Evolutionary conservation across 2,113 vertebrate genomes (phyloP).

Genomic region (Pteruthius melanotis): DNA sequence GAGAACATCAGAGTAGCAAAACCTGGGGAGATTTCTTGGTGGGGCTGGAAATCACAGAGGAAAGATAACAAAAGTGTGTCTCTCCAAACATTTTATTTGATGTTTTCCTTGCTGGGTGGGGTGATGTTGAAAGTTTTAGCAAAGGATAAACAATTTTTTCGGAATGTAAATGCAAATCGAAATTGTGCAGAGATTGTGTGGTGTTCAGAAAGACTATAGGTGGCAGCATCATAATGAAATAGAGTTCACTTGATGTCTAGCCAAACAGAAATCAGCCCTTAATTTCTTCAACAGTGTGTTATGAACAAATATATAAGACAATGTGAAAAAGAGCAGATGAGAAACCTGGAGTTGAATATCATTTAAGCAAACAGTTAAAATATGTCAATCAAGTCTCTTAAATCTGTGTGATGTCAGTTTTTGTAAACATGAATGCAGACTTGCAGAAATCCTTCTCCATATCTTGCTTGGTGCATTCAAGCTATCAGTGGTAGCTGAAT

Average conservation of each 20-base stretch:
- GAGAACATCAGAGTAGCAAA: neutral
- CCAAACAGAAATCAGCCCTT: neutral
- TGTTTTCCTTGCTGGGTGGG: rapidly evolving
- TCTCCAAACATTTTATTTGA: neutral
- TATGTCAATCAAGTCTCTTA: neutral
- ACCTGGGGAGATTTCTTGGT: neutral
- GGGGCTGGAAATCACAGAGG: neutral
- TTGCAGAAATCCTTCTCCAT: neutral
- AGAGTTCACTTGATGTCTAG: neutral
- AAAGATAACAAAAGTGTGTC: neutral
- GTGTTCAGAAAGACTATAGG: slow-evolving; percentile 1
- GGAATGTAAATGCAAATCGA: neutral
- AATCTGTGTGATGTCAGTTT: neutral
- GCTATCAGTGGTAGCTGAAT: neutral
- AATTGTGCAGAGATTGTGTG: neutral
- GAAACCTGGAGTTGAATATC: neutral
- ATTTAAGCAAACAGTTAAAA: neutral
- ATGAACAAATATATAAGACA: neutral
- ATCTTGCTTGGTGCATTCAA: neutral
- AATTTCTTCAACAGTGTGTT: neutral
- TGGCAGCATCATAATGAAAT: slow-evolving; percentile 39
- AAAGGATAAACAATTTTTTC: neutral
- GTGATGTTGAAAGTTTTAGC: neutral
- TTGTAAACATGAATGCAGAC: neutral
- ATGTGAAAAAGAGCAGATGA: neutral